Evolutionary conservation across 2,797 vertebrate genomes (phyloP), one percentile per base, ranked within the genome.

Genomic region (Trematomus bernacchii): DNA sequence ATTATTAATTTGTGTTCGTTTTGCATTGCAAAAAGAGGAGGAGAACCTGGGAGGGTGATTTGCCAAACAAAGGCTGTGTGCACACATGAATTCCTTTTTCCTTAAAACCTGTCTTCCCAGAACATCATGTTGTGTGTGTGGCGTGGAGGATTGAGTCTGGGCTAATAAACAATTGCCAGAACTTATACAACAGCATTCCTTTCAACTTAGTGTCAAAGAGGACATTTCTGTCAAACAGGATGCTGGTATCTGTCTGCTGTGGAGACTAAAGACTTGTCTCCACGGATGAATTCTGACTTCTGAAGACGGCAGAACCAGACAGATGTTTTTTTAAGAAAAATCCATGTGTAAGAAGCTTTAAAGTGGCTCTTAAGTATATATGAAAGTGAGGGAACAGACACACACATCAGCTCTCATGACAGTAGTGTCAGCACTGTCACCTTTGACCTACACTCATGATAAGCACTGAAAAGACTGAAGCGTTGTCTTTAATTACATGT

Each of bases 181-280:
- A 54, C 69, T 84, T 50, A 58, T 18, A 57, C 61, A 70, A 80
- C 75, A 66, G 63, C 85, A 87, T 92, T 89, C 81, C 73, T 84
- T 73, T 78, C 6, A 55, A 33, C 54, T 65, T 16, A 67, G 62
- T 80, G 79, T 85, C 80, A 61, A 53, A 0, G 64, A 60, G 76
- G 76, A 52, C 58, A 11, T 61, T 70, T 67, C 67, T 78, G 67
- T 78, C 80, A 50, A 62, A 80, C 81, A 54, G 37, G 66, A 76
- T 33, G 66, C 54, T 30, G 40, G 48, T 30, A 46, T 70, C 62
- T 66, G 63, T 44, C 43, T 58, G 57, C 18, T 63, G 48, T 46
- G 6, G 48, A 58, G 61, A 50, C 53, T 16, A 0, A 55, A 64
- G 53, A 48, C 48, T 47, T 12, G 21, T 66, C 33, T 50, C 27